Percentiles rank a stretch among this genome's conserved stretches.
phyloP scores from a whole-genome alignment of 1,140 invertebrate species.

The Magallana angulata region DNA sequence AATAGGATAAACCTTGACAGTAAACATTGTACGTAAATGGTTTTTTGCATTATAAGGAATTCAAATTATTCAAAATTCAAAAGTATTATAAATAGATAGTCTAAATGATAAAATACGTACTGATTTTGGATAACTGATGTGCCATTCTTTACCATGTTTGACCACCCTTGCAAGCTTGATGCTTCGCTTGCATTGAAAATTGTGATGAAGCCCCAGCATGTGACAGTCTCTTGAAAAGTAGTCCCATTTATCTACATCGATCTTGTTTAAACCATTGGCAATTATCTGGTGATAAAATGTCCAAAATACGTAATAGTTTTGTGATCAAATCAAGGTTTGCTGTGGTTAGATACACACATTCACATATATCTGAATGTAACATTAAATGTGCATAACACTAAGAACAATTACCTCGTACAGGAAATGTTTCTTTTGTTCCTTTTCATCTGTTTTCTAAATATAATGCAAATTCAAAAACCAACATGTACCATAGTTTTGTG shows the following conservation, averaged over 20 bases:
- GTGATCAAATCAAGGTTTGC: too few species aligned
- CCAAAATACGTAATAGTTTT: not conserved
- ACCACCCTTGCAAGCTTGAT: not conserved
- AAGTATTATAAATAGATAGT: too few species aligned
- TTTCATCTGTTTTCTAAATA: not conserved
- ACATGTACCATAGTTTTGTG: not conserved
- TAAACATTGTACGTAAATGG: too few species aligned
- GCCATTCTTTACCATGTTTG: not conserved
- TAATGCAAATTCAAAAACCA: not conserved
- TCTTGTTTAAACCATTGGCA: conserved; percentile 13
- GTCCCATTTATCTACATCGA: conserved; percentile 19
- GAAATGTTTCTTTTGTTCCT: not conserved
- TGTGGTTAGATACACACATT: too few species aligned
- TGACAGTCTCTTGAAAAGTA: conserved; percentile 6
- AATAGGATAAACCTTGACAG: too few species aligned
- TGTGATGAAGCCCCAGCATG: conserved; percentile 6
- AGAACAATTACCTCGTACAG: not conserved
- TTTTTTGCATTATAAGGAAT: too few species aligned
- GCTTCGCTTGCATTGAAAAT: conserved; percentile 14
- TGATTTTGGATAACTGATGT: conserved; percentile 12
- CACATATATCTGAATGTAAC: not conserved
- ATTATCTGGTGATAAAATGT: not conserved
- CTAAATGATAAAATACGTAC: not conserved
- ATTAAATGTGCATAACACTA: not conserved
- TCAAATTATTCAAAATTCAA: too few species aligned